Evolutionary conservation across 2,113 vertebrate genomes (phyloP).

Genomic region (Prolemur simus): DNA sequence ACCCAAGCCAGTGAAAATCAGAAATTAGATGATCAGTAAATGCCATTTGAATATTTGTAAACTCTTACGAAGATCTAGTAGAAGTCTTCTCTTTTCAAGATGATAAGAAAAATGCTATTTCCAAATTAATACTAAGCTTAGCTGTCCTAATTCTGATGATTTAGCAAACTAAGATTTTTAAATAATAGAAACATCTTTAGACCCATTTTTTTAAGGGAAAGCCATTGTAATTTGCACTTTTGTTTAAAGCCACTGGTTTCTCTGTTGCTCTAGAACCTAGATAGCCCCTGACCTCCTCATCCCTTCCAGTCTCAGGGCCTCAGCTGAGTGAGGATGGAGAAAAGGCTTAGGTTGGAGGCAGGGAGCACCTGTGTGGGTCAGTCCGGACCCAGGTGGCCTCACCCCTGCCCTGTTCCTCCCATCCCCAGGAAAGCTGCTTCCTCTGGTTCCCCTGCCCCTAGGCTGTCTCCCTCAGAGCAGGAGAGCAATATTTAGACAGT

Average conservation of each 20-base stretch:
- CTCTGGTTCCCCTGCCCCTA: neutral
- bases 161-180: neutral
- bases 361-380: neutral
- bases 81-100: slow-evolving; percentile 9
- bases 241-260: neutral
- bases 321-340: neutral
- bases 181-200: neutral
- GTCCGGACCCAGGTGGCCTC: neutral
- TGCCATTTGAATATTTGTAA: neutral
- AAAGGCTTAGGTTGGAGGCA: neutral
- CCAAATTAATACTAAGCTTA: neutral
- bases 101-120: neutral
- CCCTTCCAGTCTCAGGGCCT: neutral
- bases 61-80: neutral
- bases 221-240: neutral
- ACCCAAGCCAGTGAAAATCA: neutral
- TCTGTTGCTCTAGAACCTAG: neutral
- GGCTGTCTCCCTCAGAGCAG: neutral
- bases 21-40: neutral
- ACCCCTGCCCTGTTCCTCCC: neutral
- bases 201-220: neutral
- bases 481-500: neutral
- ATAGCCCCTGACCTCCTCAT: neutral
- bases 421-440: neutral
- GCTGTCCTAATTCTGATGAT: neutral